phyloP scores from a whole-genome alignment of 2,888 invertebrate genomes.

The Athripsodes cinereus region DNA sequence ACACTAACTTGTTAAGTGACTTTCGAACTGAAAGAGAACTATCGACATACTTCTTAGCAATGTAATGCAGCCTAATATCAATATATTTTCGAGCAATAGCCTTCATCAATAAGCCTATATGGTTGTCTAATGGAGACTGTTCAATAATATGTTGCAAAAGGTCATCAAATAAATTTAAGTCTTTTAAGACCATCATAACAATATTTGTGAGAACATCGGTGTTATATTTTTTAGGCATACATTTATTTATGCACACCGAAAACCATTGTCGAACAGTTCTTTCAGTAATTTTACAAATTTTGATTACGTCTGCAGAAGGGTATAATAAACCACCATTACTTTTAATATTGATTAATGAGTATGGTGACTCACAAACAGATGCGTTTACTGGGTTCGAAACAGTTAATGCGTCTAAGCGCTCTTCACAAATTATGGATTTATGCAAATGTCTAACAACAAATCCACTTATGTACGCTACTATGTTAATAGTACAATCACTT shows the following conservation, averaged over 20 bases:
- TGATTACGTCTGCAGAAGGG: neutral
- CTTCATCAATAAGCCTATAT: neutral
- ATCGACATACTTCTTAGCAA: neutral
- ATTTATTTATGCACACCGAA: neutral
- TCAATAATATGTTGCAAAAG: neutral
- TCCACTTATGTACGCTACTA: neutral
- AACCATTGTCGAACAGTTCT: neutral
- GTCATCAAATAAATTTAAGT: slow-evolving; percentile 1
- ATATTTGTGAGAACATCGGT: neutral
- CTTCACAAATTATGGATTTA: slow-evolving; percentile 1
- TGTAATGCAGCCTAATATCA: neutral
- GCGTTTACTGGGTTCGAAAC: neutral
- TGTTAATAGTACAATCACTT: neutral
- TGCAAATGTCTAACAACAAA: neutral
- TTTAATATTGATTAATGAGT: neutral
- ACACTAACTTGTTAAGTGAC: neutral
- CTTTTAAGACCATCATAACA: neutral
- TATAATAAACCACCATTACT: neutral
- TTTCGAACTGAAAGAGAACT: neutral
- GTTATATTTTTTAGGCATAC: slow-evolving; percentile 3
- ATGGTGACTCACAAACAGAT: neutral
- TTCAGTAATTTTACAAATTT: neutral
- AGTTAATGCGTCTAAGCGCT: neutral
- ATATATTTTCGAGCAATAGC: slow-evolving; percentile 1
- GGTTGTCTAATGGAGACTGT: slow-evolving; percentile 3